Base-by-base conservation (phyloP, 2,797 vertebrate genomes). In the Macropodus opercularis region DNA sequence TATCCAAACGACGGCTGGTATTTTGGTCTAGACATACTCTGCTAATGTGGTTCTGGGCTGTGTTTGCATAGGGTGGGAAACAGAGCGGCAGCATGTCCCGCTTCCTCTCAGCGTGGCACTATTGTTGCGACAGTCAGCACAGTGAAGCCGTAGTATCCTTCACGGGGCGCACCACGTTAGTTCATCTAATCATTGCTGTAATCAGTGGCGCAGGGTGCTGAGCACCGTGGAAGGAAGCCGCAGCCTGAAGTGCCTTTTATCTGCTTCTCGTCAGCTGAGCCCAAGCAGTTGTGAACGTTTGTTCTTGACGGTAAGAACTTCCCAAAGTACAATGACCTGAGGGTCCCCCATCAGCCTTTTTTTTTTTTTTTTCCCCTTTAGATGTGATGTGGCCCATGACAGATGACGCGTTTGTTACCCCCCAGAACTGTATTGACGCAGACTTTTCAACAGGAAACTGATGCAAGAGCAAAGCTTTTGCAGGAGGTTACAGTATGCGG, bases 381-480 rank as follows among this genome's bases (percentile, higher is more conserved):
- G 21, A 43, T 44, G 32, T 50, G 41, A 41, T 29, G 19, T 47
- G 42, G 29, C 48, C 11, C 10, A 3, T 29, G 29, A 19, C 7
- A 22, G 11, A 21, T 31, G 29, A 6, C 12, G 27, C n/a, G 19
- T 23, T 15, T 42, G 8, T 27, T 34, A 24, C 9, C 0, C 9
- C 0, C 23, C 44, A 47, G 32, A 44, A 48, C 24, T 44, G 10
- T 9, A 40, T 46, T 57, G 60, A 65, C 5, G 19, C 47, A 64
- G 58, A n/a, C 4, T 11, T 72, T 40, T 51, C 49, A 56, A 44
- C 83, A 87, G 90, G 88, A 90, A 91, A 85, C 62, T 85, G 84
- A 83, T 68, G 80, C 79, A 87, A 86, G 49, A 72, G 46, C 61
- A 15, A 8, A 18, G 72, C 41, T 69, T 67, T 63, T 73, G 54